Evolutionary conservation across 64 coral and sea anemone genomes (phyloP), one percentile per base, ranked within the genome.

Genomic region (Porites lutea): DNA sequence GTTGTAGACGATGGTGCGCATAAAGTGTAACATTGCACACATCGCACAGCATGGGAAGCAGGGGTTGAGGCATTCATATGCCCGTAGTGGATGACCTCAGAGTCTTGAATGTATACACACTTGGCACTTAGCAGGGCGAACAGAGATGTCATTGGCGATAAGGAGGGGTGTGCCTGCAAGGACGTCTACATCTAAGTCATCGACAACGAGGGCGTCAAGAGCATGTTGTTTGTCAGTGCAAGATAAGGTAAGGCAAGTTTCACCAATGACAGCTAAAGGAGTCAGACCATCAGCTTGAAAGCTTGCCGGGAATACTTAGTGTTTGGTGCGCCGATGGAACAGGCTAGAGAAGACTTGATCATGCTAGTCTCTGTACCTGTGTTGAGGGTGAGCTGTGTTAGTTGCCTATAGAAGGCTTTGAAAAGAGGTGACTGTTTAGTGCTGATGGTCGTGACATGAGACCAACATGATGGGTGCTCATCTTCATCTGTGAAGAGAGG

Each of bases 131-230:
- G 88, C 88, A 16, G 74, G 88, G 9, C 74, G 27, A 6, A 90
- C 75, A 15, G 88, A 21, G 21, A 65, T 79, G 88, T 79, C 87
- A 64, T 78, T 90, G 61, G 74, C 66, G 18, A 68, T 79, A 20
- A 90, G 73, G 37, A 90, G 53, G 54, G 88, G 74, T 62, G 67
- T 79, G 27, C 88, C 75, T 6, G 88, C 88, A n/a, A 89, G 59
- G 18, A 89, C 62, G 72, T 89, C 88, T 47, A 90, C 61, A 37
- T 90, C 75, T 15, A 90, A 23, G 69, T 57, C 68, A 49, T 87
- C 50, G 8, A 90, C 88, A 20, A 71, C 68, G 2, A 86, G 81
- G 52, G 70, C 70, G 8, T 92, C 90, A 14, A 86, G 82, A 19
- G 69, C 59, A 0, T 86, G 60, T 12, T 74, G 37, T 57, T 72